Evolutionary conservation across 2,113 vertebrate genomes (phyloP).

Genomic region (Cheirogaleus medius): DNA sequence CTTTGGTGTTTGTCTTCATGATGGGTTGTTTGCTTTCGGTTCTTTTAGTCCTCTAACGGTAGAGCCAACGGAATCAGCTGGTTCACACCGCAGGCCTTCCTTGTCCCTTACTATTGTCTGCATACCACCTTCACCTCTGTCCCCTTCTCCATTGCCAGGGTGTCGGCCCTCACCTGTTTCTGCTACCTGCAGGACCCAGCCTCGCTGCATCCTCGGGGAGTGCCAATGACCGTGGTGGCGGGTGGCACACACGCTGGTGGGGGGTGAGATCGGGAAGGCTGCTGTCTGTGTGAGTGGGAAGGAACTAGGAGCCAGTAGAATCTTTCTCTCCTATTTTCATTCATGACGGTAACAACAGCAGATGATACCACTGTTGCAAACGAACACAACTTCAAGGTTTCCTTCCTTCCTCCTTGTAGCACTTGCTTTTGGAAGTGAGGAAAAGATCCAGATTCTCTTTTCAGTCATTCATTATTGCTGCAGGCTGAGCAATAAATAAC

Average conservation of each 20-base stretch:
- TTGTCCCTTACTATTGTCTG: no score
- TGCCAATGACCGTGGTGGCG: background rate
- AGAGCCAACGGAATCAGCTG: background rate
- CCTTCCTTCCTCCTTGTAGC: background rate
- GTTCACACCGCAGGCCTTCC: background rate
- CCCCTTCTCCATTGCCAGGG: fast-evolving
- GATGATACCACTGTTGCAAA: background rate
- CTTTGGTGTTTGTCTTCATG: background rate
- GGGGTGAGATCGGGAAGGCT: background rate
- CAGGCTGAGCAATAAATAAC: background rate
- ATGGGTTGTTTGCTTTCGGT: background rate
- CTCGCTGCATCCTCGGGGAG: background rate
- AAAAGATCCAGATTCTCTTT: background rate
- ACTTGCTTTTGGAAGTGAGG: background rate
- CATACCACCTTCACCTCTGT: background rate
- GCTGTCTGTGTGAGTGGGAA: background rate
- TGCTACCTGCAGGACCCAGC: background rate
- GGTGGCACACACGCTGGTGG: no score
- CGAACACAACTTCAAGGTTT: background rate
- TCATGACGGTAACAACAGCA: background rate
- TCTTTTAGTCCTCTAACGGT: background rate
- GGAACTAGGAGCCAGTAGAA: background rate
- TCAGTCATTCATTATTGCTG: background rate
- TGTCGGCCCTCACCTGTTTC: background rate
- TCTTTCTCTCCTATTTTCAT: background rate